These are phyloP conservation scores for Choristoneura rosaceana DNA, from an alignment of 2,888 invertebrate species.

Conservation along the genomic window DNA sequence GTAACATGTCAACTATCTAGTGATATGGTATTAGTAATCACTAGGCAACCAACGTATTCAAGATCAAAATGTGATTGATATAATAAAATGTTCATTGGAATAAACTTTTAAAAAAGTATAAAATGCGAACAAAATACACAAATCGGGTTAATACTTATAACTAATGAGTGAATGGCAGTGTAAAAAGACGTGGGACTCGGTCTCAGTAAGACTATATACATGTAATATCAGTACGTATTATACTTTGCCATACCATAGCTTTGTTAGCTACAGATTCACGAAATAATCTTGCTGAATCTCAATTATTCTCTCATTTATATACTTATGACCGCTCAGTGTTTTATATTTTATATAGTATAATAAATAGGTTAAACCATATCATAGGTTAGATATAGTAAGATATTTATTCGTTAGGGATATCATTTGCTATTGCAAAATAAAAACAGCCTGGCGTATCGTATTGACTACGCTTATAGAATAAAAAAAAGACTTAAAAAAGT, in stretches of 20 bases:
- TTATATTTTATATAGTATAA: slow-evolving; percentile 22
- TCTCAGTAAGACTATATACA: too few relatives aligned
- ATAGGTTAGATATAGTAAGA: slow-evolving; percentile 48
- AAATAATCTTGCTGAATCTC: not conserved
- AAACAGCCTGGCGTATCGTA: not conserved
- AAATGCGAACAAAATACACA: not conserved
- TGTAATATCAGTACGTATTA: not conserved
- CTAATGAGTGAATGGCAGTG: not conserved
- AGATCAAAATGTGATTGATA: not conserved
- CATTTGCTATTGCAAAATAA: slow-evolving; percentile 17
- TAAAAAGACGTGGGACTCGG: not conserved
- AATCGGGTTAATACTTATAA: not conserved
- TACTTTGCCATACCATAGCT: not conserved
- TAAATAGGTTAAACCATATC: slow-evolving; percentile 50
- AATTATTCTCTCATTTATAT: not conserved
- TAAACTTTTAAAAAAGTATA: not conserved
- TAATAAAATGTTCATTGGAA: not conserved
- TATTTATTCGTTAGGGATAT: slow-evolving; percentile 47
- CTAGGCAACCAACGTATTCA: not conserved
- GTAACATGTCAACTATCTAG: not conserved
- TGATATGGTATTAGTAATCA: not conserved
- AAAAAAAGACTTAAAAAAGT: not conserved
- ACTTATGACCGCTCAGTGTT: slow-evolving; percentile 24
- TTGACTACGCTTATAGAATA: slow-evolving; percentile 4
- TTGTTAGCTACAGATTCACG: not conserved